Evolutionary conservation across 2,113 vertebrate genomes (phyloP), one percentile per base, ranked within the genome.

Genomic region (Mystacornis crossleyi): DNA sequence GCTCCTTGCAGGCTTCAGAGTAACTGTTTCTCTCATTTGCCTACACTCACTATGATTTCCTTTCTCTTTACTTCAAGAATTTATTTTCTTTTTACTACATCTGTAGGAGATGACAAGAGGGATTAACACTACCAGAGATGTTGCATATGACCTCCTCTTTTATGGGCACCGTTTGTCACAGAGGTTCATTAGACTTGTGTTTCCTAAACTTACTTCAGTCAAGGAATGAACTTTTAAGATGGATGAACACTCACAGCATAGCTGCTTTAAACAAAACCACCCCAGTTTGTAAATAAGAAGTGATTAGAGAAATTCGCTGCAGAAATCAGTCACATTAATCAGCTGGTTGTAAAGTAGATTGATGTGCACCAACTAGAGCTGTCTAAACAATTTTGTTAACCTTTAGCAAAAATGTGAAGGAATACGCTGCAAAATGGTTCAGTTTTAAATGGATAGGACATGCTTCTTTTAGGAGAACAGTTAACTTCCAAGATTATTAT

Each of bases 311-410:
- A 95, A 97, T 95, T 96, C 1, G 0, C 92, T 88, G 66, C 71
- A 93, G 90, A 97, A 98, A 96, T 94, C 71, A 91, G 95, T 86
- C 72, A 87, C 93, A 95, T 97, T 96, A 97, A 97, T 98, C 97
- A 98, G 92, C 64, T 94, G 85, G 64, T 70, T 95, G 57, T 15
- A 96, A 70, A 77, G 57, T 31, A 92, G 95, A 97, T 23, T 65
- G 93, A 97, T 96, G 94, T 77, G 89, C 93, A 95, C 84, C 65
- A 92, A 93, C 94, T 73, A 96, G 83, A 95, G 80, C 93, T 95
- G 93, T 97, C 97, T 97, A 97, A 98, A 98, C 95, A 97, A 90
- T 97, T 98, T 96, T 94, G 92, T 95, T 98, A 97, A 98, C 95
- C 97, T 97, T 97, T 96, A 97, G 90, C 96, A 97, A 98, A 97